Evolutionary conservation across 1,140 invertebrate species (phyloP).

Genomic region (Saccostrea glomerata): DNA sequence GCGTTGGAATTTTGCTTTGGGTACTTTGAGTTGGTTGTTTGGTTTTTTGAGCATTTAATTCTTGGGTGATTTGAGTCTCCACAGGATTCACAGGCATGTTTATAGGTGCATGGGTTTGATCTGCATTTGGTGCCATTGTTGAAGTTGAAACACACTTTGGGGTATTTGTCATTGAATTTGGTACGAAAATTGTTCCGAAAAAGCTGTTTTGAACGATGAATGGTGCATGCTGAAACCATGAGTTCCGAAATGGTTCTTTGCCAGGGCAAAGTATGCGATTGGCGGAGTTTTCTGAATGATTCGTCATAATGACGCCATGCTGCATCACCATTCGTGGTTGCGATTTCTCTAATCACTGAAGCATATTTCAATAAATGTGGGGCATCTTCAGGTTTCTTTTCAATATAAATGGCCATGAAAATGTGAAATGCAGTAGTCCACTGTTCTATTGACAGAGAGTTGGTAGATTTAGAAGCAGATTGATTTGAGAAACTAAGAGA

Average conservation of each 20-base stretch:
- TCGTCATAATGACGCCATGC: constrained; percentile 44
- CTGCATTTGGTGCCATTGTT: constrained; percentile 38
- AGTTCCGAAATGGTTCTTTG: constrained; percentile 6
- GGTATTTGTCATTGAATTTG: background rate
- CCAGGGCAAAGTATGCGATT: constrained; percentile 31
- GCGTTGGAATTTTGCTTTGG: no score
- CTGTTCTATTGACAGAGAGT: constrained; percentile 4
- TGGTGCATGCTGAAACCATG: no score
- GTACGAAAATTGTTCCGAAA: constrained; percentile 39
- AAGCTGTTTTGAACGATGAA: constrained; percentile 18
- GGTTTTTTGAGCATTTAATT: no score
- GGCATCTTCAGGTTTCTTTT: constrained; percentile 41
- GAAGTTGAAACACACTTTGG: constrained; percentile 38
- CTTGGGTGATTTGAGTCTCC: background rate
- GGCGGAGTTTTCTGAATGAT: constrained; percentile 35
- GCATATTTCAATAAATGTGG: constrained; percentile 40
- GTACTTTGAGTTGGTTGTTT: no score
- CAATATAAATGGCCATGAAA: constrained; percentile 43
- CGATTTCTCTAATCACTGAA: constrained; percentile 24
- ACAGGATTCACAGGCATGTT: constrained; percentile 44
- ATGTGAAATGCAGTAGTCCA: constrained; percentile 43
- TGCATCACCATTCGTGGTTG: constrained; percentile 12
- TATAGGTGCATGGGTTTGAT: background rate
- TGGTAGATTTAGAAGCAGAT: no score
- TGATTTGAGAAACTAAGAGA: background rate